Percentiles rank a stretch among this genome's conserved stretches.
Evolutionary conservation across 2,888 invertebrate genomes (phyloP).

Genomic region (Hemaris fuciformis): DNA sequence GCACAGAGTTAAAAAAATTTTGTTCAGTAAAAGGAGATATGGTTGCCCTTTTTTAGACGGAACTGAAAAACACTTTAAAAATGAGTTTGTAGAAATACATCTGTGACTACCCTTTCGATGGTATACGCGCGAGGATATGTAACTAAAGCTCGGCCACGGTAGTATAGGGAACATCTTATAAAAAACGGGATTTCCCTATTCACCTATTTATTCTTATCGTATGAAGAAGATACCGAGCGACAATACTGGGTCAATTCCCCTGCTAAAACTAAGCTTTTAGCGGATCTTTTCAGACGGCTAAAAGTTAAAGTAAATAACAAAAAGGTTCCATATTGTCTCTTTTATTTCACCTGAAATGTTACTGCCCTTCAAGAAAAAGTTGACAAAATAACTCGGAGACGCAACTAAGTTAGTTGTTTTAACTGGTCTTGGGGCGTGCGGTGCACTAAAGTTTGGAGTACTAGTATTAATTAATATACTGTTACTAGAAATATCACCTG

Average conservation of each 20-base stretch:
- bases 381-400: background rate
- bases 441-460: background rate
- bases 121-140: no score
- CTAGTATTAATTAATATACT: no score
- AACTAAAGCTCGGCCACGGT: no score
- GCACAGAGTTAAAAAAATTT: no score
- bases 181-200: background rate
- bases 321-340: background rate
- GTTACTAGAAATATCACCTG: no score
- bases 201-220: background rate
- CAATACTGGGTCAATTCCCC: background rate
- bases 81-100: no score
- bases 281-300: background rate
- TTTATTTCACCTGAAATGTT: slow-evolving; percentile 1
- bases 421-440: background rate
- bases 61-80: no score
- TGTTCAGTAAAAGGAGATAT: no score
- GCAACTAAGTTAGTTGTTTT: background rate
- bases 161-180: no score
- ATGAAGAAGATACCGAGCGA: background rate
- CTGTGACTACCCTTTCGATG: no score
- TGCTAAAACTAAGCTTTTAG: slow-evolving; percentile 1
- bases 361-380: background rate
- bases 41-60: no score
- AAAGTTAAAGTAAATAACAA: background rate